These are phyloP conservation scores for Falco punctatus DNA, from an alignment of 2,113 vertebrate genomes.

Conservation along the genomic window DNA sequence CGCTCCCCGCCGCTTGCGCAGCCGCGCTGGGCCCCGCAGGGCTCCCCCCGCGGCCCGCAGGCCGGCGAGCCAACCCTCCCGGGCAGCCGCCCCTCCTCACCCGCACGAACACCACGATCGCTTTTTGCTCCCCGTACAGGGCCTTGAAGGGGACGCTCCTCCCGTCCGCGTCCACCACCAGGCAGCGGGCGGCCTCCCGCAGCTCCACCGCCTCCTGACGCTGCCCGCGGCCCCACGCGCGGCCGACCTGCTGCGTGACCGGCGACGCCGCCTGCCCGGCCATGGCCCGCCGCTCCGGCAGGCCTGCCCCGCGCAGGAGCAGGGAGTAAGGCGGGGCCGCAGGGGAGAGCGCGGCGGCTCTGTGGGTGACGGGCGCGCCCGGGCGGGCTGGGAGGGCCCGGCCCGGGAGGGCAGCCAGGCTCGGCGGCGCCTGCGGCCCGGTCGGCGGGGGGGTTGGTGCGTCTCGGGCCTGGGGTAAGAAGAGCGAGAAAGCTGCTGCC, in stretches of 20 bases:
- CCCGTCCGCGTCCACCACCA: constrained; percentile 79
- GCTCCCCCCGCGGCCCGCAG: too few species aligned
- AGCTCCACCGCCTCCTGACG: not conserved
- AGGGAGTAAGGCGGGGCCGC: not conserved
- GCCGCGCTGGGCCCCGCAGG: not conserved
- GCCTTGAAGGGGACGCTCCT: constrained; percentile 71
- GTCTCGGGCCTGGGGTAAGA: rapidly evolving
- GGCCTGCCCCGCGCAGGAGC: not conserved
- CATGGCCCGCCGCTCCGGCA: not conserved
- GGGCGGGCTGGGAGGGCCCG: not conserved
- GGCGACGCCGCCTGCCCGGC: constrained; percentile 39
- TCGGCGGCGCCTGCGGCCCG: rapidly evolving
- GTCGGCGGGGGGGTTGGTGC: rapidly evolving
- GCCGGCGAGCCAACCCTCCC: too few species aligned
- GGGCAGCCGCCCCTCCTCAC: constrained; percentile 70
- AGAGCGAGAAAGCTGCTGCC: too few species aligned
- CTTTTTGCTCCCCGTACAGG: constrained; percentile 80
- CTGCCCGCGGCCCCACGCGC: not conserved
- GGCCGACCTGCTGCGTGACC: constrained; percentile 80
- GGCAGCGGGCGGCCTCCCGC: constrained; percentile 63
- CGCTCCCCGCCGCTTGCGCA: rapidly evolving
- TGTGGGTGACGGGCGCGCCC: not conserved
- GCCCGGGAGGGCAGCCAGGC: not conserved
- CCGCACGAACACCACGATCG: constrained; percentile 89
- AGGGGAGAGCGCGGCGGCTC: not conserved